Conservation (phyloP, 1,140 invertebrate species). For the Drosophila micromelanica region DNA sequence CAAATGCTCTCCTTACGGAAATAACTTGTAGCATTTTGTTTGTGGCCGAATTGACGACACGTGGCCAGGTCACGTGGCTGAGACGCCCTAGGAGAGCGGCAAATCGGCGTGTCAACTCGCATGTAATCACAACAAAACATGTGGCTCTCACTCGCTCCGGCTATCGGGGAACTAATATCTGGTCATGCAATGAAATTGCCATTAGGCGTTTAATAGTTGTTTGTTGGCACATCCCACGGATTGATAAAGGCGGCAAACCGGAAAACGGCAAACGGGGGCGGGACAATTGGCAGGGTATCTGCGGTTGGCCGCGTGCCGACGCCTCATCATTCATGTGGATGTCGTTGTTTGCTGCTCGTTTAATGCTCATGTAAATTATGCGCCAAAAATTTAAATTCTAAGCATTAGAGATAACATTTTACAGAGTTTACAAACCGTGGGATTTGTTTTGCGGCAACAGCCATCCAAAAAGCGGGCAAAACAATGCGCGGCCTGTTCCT, state of each 20-base stretch:
- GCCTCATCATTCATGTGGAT: conserved; percentile 67
- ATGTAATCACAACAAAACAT: conserved; percentile 77
- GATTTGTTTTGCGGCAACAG: conserved; percentile 49
- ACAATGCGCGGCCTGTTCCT: conserved; percentile 7
- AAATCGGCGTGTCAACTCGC: conserved; percentile 70
- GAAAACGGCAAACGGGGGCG: conserved; percentile 5
- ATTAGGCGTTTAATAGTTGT: conserved; percentile 66
- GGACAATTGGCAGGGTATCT: conserved; percentile 18
- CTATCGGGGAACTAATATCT: conserved; percentile 65
- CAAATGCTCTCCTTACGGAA: neutral
- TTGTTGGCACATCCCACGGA: conserved; percentile 58
- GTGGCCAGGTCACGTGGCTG: conserved; percentile 75
- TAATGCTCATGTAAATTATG: conserved; percentile 69
- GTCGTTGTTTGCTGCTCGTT: conserved; percentile 47
- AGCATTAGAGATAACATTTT: conserved; percentile 64
- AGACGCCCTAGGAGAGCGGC: conserved; percentile 34
- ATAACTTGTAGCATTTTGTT: conserved; percentile 47
- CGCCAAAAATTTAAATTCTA: conserved; percentile 66
- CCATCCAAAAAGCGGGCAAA: conserved; percentile 31
- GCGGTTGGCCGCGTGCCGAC: conserved; percentile 68
- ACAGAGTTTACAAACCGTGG: conserved; percentile 64
- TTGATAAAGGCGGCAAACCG: conserved; percentile 21
- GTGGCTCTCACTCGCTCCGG: conserved; percentile 58
- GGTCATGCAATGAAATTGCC: conserved; percentile 57
- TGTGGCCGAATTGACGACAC: conserved; percentile 65